These are phyloP conservation scores for Strigops habroptila DNA, from an alignment of 2,113 vertebrate species.

Conservation along the genomic window DNA sequence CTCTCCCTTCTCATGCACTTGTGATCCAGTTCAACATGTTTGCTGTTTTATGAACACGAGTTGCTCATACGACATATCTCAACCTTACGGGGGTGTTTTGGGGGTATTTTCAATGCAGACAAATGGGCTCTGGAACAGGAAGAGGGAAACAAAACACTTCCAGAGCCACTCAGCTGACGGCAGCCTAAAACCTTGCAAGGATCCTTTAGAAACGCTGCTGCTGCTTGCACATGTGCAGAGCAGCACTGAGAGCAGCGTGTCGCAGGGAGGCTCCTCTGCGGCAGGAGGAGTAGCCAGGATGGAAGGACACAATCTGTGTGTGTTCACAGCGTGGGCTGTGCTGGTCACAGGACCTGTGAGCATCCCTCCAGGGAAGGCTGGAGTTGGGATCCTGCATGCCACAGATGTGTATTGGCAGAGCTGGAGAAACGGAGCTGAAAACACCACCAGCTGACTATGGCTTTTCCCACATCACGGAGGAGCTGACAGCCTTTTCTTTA, in stretches of 20 bases:
- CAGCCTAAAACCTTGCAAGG: neutral
- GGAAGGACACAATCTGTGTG: neutral
- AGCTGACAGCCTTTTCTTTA: neutral
- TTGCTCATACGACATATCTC: neutral
- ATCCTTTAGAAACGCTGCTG: neutral
- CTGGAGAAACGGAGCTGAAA: neutral
- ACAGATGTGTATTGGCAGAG: neutral
- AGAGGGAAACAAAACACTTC: neutral
- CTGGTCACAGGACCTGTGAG: neutral
- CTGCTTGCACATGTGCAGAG: rapidly evolving
- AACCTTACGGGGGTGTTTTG: neutral
- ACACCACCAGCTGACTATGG: neutral
- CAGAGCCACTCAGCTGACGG: neutral
- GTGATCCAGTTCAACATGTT: neutral
- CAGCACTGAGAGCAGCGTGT: rapidly evolving
- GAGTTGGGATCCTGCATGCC: neutral
- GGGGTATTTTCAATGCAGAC: neutral
- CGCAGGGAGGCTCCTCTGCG: neutral
- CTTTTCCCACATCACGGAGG: neutral
- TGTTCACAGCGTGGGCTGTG: neutral
- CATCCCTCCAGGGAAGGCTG: neutral
- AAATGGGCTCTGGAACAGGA: neutral
- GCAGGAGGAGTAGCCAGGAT: neutral
- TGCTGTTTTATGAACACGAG: neutral
- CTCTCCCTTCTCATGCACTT: neutral